These are phyloP conservation scores for Caenorhabditis zanzibari DNA, from an alignment of 2,888 invertebrate species.

Conservation along the genomic window DNA sequence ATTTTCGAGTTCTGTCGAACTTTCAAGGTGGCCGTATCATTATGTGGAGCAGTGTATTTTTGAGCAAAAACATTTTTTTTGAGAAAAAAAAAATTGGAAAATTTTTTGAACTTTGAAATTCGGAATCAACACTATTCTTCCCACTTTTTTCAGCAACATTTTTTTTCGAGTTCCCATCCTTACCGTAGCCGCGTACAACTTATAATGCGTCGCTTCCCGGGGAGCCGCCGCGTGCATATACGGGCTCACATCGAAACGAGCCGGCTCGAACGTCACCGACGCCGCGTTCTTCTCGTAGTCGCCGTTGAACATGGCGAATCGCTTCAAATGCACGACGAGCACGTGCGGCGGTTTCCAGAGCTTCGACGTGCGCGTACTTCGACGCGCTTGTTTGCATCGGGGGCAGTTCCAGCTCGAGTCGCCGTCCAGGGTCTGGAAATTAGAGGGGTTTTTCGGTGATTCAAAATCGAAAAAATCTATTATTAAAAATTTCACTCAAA, in stretches of 20 bases:
- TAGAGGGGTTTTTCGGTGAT: no score
- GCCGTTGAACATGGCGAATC: conserved; percentile 75
- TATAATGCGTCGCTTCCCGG: conserved; percentile 62
- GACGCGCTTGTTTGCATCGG: conserved; percentile 70
- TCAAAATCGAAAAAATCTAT: not conserved
- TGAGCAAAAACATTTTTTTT: no score
- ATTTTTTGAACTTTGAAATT: no score
- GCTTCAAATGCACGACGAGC: conserved; percentile 79
- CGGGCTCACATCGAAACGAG: conserved; percentile 66
- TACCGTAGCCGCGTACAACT: conserved; percentile 81
- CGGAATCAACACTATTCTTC: no score
- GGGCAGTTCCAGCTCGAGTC: conserved; percentile 81
- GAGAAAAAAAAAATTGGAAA: no score
- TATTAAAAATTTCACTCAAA: not conserved
- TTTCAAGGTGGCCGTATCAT: no score
- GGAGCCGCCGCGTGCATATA: conserved; percentile 72
- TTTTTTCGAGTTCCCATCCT: no score
- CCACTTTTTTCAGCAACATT: not conserved
- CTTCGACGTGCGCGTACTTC: conserved; percentile 69
- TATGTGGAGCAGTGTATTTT: no score
- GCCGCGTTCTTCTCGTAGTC: conserved; percentile 79
- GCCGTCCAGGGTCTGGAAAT: conserved; percentile 72
- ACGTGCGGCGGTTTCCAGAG: conserved; percentile 79
- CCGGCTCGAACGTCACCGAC: conserved; percentile 75
- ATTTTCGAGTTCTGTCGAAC: no score